Base-by-base conservation (phyloP, 92 coral and sea anemone genomes). In the Anthopleura xanthogrammica region DNA sequence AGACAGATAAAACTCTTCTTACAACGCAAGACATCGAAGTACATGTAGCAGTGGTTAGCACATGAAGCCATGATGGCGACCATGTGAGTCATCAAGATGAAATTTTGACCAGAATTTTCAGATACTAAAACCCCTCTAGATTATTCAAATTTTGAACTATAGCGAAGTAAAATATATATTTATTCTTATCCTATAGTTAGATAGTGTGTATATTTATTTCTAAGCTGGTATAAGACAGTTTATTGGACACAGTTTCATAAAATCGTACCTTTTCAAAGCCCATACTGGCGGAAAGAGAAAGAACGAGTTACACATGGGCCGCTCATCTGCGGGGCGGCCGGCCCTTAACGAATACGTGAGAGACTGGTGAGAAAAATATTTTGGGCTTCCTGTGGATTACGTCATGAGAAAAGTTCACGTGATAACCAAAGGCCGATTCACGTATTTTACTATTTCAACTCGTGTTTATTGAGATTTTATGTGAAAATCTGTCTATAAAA, bases 221-320 rank as follows among this genome's bases (percentile, higher is more conserved):
- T 12, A 14, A 39, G 70, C 39, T 14, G 39, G 80, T 55, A 80
- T 83, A 66, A 54, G 0, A 8, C 41, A 22, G 75, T 16, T 77
- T 46, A 82, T 76, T 68, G 41, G 16, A 22, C 11, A 12, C 1
- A 54, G n/a, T 57, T 19, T 75, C 16, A 36, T 20, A 0, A 41
- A 43, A 60, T n/a, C 72, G 36, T 96, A 96, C 99, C 99, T 96
- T 96, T 88, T 94, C 98, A 79, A 96, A 96, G 85, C 98, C 98
- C 99, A 96, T 96, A 93, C 76, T 86, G 86, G 89, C 87, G 88
- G 97, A 91, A 95, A 92, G 99, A 77, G 82, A 80, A 83, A 82
- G 79, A 13, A 77, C 65, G 79, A 76, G 41, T 80, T 42, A 57
- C 86, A 87, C 95, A 90, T 92, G 95, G 86, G 90, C 88, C 78